phyloP scores from a whole-genome alignment of 2,888 invertebrate genomes.

The Actias luna region DNA sequence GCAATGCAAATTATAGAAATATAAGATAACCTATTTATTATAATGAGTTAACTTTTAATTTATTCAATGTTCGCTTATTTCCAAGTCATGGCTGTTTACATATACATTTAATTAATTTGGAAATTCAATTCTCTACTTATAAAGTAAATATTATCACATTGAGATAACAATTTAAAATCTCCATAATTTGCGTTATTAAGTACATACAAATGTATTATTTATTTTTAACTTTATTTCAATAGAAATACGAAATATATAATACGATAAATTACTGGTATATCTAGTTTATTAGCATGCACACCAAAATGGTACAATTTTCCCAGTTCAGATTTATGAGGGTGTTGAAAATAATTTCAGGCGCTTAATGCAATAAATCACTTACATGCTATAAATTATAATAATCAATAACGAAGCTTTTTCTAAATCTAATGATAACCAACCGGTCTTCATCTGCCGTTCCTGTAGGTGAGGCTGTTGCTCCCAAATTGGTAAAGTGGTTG shows the following conservation, averaged over 20 bases:
- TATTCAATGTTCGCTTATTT: background rate
- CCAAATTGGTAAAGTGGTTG: too few species aligned
- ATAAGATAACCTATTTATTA: constrained; percentile 1
- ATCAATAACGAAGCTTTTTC: too few species aligned
- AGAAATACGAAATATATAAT: background rate
- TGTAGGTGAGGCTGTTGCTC: too few species aligned
- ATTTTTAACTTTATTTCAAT: background rate
- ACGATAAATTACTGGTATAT: background rate
- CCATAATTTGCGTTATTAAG: background rate
- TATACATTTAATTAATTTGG: background rate
- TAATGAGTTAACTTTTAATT: background rate
- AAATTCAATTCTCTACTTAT: background rate
- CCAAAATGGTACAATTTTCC: background rate
- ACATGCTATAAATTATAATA: too few species aligned
- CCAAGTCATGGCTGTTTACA: background rate
- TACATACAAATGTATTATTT: background rate
- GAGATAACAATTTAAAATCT: background rate
- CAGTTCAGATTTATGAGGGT: background rate
- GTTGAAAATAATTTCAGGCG: too few species aligned
- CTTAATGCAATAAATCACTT: background rate
- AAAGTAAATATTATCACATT: background rate
- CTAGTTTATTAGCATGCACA: background rate
- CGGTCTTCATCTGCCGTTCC: too few species aligned
- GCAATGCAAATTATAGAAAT: background rate
- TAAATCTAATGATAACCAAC: too few species aligned